Base-by-base conservation (phyloP, 2,888 invertebrate species). In the Drosophila infuscata region DNA sequence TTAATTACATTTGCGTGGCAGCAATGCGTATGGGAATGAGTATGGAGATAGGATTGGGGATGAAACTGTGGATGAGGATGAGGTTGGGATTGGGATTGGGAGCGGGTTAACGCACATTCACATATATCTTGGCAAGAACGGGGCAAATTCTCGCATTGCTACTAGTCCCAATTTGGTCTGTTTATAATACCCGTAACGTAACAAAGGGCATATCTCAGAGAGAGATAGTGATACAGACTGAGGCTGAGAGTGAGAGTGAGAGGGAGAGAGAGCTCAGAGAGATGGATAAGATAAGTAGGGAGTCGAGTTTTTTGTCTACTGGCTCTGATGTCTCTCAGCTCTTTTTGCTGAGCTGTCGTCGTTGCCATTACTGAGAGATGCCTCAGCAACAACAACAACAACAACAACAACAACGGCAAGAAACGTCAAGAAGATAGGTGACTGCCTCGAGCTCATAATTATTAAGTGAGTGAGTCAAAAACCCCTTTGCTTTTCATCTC, bases 1-100 rank as follows among this genome's bases (percentile, higher is more conserved):
- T 87, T 87, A 87, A 90, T 87, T 87, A 87, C 90, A 87, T 87
- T 88, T 87, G 82, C 87, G 87, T 90, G 87, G 86, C 82, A 78
- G 82, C 78, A 78, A 73, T 84, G 81, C 75, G 82, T 71, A 60
- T 53, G 52, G 51, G 36, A 74, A 43, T 33, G 62, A 12, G 20
- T 49, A 33, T 61, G 57, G 49, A 17, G 1, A 35, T 12, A 32
- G 52, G 41, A 49, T 46, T 64, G 20, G 12, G 36, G 33, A 4
- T 11, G 17, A 36, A 4, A 17, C 30, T 17, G 35, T 0, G 6
- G 8, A 41, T 15, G 38, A 38, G 33, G 3, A 60, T 25, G 25
- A 25, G 25, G 25, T 25, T 25, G 25, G 25, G 25, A 25, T 25
- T 25, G 49, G 48, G 43, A n/a, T 6, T 11, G 17, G 3, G 20